These are phyloP conservation scores for Mustela erminea DNA, from an alignment of 2,797 vertebrate species.

Conservation along the genomic window DNA sequence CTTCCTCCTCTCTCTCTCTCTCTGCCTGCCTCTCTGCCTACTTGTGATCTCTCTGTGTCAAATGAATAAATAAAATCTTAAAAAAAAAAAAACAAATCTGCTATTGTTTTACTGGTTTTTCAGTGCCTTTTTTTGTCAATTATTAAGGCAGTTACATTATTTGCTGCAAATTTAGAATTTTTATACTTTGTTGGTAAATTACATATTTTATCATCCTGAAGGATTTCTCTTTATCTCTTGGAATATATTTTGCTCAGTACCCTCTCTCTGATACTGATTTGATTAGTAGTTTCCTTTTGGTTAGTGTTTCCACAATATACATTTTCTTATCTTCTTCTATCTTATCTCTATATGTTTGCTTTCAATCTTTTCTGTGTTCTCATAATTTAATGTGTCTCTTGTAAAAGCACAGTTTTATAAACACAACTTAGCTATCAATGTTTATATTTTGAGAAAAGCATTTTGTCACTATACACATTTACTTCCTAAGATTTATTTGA, in stretches of 20 bases:
- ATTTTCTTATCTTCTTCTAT: background rate
- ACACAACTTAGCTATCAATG: background rate
- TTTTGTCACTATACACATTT: background rate
- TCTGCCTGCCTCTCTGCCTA: no score
- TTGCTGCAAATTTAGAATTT: background rate
- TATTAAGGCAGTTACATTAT: background rate
- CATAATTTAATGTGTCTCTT: background rate
- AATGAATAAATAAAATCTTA: no score
- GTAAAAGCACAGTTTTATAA: background rate
- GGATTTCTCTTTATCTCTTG: background rate
- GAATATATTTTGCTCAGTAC: background rate
- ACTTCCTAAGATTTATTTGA: background rate
- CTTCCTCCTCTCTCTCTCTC: no score
- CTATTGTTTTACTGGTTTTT: background rate
- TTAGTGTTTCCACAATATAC: background rate
- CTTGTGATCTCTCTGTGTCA: no score
- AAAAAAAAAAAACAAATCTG: background rate
- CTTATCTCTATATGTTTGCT: background rate
- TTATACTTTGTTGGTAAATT: background rate
- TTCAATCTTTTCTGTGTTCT: background rate
- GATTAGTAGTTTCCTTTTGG: background rate
- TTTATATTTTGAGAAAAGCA: background rate
- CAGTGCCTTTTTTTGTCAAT: background rate
- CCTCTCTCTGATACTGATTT: background rate
- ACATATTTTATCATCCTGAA: background rate